Evolutionary conservation across 2,888 invertebrate genomes (phyloP).

Genomic region (Chloroclysta siterata): DNA sequence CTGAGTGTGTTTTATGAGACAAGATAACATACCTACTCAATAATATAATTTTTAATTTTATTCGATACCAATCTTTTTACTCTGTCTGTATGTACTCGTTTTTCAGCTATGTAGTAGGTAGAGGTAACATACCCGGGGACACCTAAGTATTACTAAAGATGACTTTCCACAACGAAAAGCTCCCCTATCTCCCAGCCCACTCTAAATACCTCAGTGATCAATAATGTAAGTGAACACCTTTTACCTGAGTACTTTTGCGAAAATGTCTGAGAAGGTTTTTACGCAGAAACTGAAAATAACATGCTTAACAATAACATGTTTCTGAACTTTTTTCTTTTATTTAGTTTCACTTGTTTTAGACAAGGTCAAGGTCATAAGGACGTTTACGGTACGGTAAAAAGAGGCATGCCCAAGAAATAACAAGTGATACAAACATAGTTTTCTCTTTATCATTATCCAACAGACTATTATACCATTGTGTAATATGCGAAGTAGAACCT

Average conservation of each 20-base stretch:
- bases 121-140: constrained; percentile 8
- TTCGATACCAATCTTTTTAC: too few species aligned
- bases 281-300: not conserved
- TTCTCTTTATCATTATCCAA: too few species aligned
- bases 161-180: constrained; percentile 36
- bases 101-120: too few species aligned
- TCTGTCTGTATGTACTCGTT: too few species aligned
- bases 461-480: too few species aligned
- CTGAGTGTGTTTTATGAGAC: too few species aligned
- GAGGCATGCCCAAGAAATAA: too few species aligned
- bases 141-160: constrained; percentile 31
- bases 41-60: too few species aligned
- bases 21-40: too few species aligned
- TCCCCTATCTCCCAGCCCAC: constrained; percentile 32
- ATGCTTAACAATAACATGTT: not conserved
- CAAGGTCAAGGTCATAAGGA: not conserved
- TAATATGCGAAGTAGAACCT: too few species aligned
- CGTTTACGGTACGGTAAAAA: not conserved
- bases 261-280: constrained; percentile 8
- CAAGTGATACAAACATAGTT: too few species aligned
- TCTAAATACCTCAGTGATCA: constrained; percentile 34
- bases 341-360: not conserved
- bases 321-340: not conserved
- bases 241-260: not conserved
- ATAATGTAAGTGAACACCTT: constrained; percentile 28